phyloP scores from a whole-genome alignment of 2,797 vertebrate genomes.

The Acanthurus leucopareius region DNA sequence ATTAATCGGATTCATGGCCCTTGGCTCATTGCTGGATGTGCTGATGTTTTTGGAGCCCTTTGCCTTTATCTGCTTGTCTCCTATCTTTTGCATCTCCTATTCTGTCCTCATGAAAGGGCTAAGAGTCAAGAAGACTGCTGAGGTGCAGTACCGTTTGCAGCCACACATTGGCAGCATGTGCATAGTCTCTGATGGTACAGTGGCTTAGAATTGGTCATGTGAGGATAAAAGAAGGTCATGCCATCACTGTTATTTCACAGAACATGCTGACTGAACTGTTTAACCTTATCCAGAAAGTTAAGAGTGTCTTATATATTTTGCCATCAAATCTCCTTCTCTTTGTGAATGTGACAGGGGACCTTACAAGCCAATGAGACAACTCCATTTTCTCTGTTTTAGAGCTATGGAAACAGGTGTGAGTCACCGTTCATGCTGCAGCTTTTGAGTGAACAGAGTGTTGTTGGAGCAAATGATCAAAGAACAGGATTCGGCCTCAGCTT shows the following conservation, averaged over 20 bases:
- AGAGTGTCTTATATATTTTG: not conserved
- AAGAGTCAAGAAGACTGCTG: not conserved
- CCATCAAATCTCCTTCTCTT: constrained; percentile 23
- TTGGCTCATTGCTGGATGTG: constrained; percentile 50
- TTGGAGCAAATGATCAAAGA: constrained; percentile 67
- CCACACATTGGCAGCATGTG: constrained; percentile 62
- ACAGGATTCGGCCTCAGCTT: constrained; percentile 45
- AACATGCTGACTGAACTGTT: constrained; percentile 33
- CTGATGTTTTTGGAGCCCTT: constrained; percentile 43
- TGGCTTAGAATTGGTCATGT: constrained; percentile 16
- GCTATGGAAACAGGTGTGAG: constrained; percentile 63
- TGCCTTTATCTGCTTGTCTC: constrained; percentile 29
- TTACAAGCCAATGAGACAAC: constrained; percentile 28
- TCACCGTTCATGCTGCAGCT: constrained; percentile 56
- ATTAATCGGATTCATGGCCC: constrained; percentile 78
- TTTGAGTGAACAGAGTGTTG: constrained; percentile 39
- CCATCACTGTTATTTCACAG: constrained; percentile 8
- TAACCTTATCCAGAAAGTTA: constrained; percentile 19
- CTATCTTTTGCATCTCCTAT: constrained; percentile 38
- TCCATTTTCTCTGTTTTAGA: constrained; percentile 43
- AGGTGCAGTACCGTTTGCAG: constrained; percentile 40
- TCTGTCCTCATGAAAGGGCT: not conserved
- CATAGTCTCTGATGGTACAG: not conserved
- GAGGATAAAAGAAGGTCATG: constrained; percentile 46
- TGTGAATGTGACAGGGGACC: constrained; percentile 33